These are phyloP conservation scores for Gymnothorax reevesii DNA, from an alignment of 2,797 vertebrate genomes.

Conservation along the genomic window DNA sequence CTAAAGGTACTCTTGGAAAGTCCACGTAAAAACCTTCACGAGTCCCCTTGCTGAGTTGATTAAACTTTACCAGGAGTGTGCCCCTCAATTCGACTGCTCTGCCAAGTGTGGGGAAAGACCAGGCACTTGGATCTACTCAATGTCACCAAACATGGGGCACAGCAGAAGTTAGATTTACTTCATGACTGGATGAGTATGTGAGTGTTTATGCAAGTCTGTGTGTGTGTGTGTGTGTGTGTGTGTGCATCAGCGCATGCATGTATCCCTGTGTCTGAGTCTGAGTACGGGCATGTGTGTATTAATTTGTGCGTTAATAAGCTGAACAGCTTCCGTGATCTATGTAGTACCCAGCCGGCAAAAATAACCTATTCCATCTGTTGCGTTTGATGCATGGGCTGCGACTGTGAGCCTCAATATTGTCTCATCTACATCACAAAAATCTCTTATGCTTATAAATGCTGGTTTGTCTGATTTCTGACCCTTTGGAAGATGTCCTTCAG, in stretches of 20 bases:
- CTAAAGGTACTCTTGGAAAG: too few species aligned
- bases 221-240: neutral
- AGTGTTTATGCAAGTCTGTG: neutral
- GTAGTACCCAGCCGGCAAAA: neutral
- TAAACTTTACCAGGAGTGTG: too few species aligned
- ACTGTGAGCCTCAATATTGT: neutral
- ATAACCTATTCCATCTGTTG: neutral
- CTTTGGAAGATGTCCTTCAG: neutral
- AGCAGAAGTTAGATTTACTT: too few species aligned
- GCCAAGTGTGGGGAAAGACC: too few species aligned
- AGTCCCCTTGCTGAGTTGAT: too few species aligned
- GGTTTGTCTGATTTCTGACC: neutral
- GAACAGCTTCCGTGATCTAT: neutral
- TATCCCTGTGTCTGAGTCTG: neutral
- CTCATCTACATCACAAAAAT: neutral
- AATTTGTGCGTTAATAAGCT: neutral
- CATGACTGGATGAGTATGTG: neutral
- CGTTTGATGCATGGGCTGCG: neutral
- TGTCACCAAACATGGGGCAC: too few species aligned
- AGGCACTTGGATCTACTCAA: too few species aligned
- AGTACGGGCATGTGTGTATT: neutral
- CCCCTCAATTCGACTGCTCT: too few species aligned
- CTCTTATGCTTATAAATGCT: neutral
- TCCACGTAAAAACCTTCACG: too few species aligned
- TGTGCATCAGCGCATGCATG: neutral